Base-by-base conservation (phyloP, 2,888 invertebrate species). In the Netelia fuscicornis region DNA sequence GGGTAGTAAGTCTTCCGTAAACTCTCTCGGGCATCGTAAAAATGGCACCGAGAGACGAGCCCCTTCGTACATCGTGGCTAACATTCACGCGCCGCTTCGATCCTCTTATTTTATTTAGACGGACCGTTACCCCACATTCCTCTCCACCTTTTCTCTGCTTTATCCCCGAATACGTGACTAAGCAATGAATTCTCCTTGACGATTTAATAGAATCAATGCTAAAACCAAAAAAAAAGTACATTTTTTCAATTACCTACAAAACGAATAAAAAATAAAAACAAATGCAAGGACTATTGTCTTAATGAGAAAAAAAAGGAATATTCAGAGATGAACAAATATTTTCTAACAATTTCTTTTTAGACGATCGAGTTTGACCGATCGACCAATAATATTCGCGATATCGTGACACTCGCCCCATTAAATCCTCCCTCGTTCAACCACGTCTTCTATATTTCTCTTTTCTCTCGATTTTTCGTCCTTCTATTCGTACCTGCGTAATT, bases 11-110 rank as follows among this genome's bases (percentile, higher is more conserved):
- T 60, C 72, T 48, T 58, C 30, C 9, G 42, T 58, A 23, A 58
- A 58, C 17, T 74, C 74, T 62, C 74, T n/a, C 9, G 60, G 74
- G 62, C 25, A 48, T 74, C 62, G 30, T 74, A 62, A 74, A 74
- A 62, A 48, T 48, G 62, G 30, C 62, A 74, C 62, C 25, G 48
- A 62, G 30, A 44, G 48, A 13, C n/a, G 25, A 70, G 42, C 13
- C 71, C 48, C 25, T 71, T 42, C 25, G 60, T 74, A 48, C 25
- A 25, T 74, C 17, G 11, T 25, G 9, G 54, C 54, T 54, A 20
- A 62, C n/a, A 0, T 52, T 74, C 48, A 5, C 13, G 37, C 72
- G 25, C 52, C 13, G 48, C 52, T 44, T 23, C 37, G 71, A 71
- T 13, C 62, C 60, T 52, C 17, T 65, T 37, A 65, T 17, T 44